These are phyloP conservation scores for Cataglyphis cursor DNA, from an alignment of 2,888 invertebrate genomes.

Conservation along the genomic window DNA sequence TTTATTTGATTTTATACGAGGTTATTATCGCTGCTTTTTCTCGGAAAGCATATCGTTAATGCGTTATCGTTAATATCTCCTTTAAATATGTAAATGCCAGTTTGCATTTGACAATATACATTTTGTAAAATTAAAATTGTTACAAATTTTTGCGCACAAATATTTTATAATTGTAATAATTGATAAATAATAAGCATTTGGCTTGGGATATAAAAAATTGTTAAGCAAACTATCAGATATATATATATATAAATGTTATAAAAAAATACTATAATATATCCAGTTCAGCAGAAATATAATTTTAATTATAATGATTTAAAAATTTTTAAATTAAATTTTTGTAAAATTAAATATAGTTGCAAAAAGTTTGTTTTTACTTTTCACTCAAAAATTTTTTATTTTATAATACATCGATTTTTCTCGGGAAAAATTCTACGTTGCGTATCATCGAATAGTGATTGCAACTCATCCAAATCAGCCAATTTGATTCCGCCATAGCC, in stretches of 20 bases:
- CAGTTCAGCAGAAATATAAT: neutral
- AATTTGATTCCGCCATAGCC: neutral
- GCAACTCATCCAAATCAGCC: neutral
- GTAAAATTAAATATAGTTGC: neutral
- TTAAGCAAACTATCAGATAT: neutral
- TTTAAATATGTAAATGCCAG: neutral
- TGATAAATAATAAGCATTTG: neutral
- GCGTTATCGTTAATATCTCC: slow-evolving; percentile 1
- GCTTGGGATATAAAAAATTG: neutral
- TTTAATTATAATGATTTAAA: neutral
- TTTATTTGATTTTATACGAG: slow-evolving; percentile 13
- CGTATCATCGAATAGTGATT: slow-evolving; percentile 18
- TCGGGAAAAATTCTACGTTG: neutral
- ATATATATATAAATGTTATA: too few relatives aligned
- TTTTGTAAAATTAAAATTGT: neutral
- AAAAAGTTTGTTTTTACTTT: neutral
- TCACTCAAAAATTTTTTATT: neutral
- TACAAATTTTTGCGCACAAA: neutral
- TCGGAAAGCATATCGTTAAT: neutral
- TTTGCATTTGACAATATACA: neutral
- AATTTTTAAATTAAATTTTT: neutral
- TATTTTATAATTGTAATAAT: neutral
- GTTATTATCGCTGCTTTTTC: slow-evolving; percentile 7
- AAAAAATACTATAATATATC: neutral
- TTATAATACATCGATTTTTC: neutral